phyloP scores from a whole-genome alignment of 2,797 vertebrate genomes.

The Cossypha heuglini region DNA sequence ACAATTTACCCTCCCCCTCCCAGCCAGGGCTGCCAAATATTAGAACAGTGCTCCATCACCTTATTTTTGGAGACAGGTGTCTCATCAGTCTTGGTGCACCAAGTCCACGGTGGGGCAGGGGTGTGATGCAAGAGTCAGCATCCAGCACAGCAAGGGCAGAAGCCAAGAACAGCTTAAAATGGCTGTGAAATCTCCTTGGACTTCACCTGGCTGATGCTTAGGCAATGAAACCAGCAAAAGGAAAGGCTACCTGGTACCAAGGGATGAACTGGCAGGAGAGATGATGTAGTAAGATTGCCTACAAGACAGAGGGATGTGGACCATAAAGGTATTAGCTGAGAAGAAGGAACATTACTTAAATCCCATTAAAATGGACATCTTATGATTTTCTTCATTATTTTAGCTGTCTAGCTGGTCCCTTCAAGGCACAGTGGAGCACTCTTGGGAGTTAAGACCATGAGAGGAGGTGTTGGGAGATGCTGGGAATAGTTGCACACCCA shows the following conservation, averaged over 20 bases:
- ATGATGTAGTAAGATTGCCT: rapidly evolving
- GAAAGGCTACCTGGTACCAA: not conserved
- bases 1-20: not conserved
- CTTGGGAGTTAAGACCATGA: rapidly evolving
- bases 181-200: not conserved
- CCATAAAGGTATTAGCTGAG: not conserved
- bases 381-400: not conserved
- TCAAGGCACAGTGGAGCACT: not conserved
- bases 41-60: not conserved
- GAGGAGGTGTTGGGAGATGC: not conserved
- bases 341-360: not conserved
- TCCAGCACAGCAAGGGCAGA: not conserved
- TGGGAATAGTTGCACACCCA: not conserved
- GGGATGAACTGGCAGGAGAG: not conserved
- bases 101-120: not conserved
- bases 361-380: not conserved
- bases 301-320: rapidly evolving
- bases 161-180: not conserved
- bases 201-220: not conserved
- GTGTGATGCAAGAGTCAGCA: not conserved
- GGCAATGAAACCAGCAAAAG: not conserved
- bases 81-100: not conserved
- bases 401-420: not conserved
- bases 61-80: not conserved
- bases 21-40: not conserved